Evolutionary conservation across 1,140 invertebrate genomes (phyloP).

Genomic region (Hormaphis cornu): DNA sequence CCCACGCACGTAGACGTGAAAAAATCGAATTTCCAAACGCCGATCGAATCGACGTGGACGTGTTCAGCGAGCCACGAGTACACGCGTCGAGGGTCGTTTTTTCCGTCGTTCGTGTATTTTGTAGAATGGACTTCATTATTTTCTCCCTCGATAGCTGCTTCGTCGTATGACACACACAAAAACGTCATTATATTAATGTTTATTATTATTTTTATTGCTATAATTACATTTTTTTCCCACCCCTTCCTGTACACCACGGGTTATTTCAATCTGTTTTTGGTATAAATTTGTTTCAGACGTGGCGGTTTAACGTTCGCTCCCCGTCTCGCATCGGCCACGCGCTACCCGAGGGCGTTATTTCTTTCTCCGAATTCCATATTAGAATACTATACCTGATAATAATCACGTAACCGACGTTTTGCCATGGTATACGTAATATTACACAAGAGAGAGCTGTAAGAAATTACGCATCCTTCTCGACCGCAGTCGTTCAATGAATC

Average conservation of each 20-base stretch:
- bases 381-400: no score
- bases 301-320: background rate
- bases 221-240: background rate
- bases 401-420: no score
- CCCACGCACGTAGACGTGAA: background rate
- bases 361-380: background rate
- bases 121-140: background rate
- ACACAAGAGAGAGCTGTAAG: no score
- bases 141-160: no score
- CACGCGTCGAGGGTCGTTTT: background rate
- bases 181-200: background rate
- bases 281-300: background rate
- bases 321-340: no score
- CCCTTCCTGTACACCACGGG: no score
- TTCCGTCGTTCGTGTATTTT: background rate
- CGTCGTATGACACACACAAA: no score
- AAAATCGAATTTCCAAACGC: constrained; percentile 21
- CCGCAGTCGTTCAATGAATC: no score
- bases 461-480: no score
- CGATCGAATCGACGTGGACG: background rate
- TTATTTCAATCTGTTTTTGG: constrained; percentile 2
- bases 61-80: constrained; percentile 11
- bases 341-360: background rate
- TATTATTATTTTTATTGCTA: background rate
- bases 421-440: no score